A percentile compares a stretch with the other conserved stretches of the same genome.
These are phyloP conservation scores for Hippoglossus stenolepis DNA, from an alignment of 2,113 vertebrate species.

Conservation along the genomic window DNA sequence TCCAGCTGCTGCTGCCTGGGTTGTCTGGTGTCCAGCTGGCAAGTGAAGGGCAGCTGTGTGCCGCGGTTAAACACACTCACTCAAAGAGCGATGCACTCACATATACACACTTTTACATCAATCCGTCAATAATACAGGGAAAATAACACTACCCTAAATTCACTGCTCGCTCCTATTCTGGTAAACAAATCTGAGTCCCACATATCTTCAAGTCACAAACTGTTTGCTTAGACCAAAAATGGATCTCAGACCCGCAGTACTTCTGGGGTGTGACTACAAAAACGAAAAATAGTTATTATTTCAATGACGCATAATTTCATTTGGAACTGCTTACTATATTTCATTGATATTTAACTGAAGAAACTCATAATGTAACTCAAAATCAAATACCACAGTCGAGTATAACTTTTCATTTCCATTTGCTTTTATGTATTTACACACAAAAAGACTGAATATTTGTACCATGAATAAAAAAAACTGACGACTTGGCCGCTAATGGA, in stretches of 20 bases:
- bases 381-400: background rate
- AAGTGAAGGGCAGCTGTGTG: constrained; percentile 67
- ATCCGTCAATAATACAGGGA: constrained; percentile 33
- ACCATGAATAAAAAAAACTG: background rate
- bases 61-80: constrained; percentile 64
- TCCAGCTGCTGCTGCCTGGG: constrained; percentile 75
- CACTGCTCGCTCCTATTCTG: constrained; percentile 39
- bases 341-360: background rate
- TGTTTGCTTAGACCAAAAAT: constrained; percentile 24
- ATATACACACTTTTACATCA: constrained; percentile 19
- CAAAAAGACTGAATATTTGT: background rate
- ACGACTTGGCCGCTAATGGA: constrained; percentile 7
- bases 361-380: background rate
- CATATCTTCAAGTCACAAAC: constrained; percentile 28
- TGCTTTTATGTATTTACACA: background rate
- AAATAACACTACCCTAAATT: background rate
- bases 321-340: background rate
- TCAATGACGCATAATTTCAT: constrained; percentile 2
- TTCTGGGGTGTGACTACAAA: background rate
- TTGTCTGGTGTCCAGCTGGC: constrained; percentile 77
- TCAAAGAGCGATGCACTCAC: constrained; percentile 23
- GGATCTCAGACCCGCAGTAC: background rate
- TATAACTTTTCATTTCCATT: background rate
- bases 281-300: constrained; percentile 1
- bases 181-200: constrained; percentile 38